Evolutionary conservation across 37 sponge, comb jelly and placozoan species (phyloP), one percentile per base, ranked within the genome.

Genomic region (Haliclona indistincta): DNA sequence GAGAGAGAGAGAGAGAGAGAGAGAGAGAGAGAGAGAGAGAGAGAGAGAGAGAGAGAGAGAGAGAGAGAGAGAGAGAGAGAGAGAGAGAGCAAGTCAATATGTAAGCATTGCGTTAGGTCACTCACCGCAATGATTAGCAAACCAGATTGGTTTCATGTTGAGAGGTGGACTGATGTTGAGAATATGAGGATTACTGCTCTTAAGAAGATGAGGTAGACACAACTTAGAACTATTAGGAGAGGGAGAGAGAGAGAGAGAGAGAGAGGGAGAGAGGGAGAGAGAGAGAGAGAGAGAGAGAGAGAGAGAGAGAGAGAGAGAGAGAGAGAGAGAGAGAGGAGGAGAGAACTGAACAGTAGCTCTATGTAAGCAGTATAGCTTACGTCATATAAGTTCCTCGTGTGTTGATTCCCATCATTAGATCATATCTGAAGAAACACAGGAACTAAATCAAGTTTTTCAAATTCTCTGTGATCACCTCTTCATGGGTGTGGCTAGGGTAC

Each of bases 141-240:
- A 98, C 99, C 99, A 98, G 23, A 79, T 52, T 38, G 99, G 91
- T 29, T 80, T 78, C 91, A 98, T 84, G 71, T 93, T 93, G 49
- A 98, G 88, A 3, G 99, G 99, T 41, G 99, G 99, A 56, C 96
- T 93, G 67, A 96, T 92, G 79, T 95, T 98, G 62, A 98, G 87
- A 38, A 98, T 91, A 71, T 98, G 99, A 23, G 99, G 94, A 56
- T 87, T 83, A n/a, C n/a, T n/a, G 49, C 91, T 84, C 76, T 95
- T 92, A 77, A 64, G 44, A 49, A 98, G 77, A 56, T 98, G 84
- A 67, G 99, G 99, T 34, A 98, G 76, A 53, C 99, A 98, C 25
- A 88, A 68, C 75, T 98, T 96, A 15, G 96, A 89, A 25, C 97
- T 93, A 68, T 40, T 51, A 75, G 40, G 13, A 63, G 19, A 39